These are phyloP conservation scores for Phasianus colchicus DNA, from an alignment of 2,113 vertebrate species.

Conservation along the genomic window DNA sequence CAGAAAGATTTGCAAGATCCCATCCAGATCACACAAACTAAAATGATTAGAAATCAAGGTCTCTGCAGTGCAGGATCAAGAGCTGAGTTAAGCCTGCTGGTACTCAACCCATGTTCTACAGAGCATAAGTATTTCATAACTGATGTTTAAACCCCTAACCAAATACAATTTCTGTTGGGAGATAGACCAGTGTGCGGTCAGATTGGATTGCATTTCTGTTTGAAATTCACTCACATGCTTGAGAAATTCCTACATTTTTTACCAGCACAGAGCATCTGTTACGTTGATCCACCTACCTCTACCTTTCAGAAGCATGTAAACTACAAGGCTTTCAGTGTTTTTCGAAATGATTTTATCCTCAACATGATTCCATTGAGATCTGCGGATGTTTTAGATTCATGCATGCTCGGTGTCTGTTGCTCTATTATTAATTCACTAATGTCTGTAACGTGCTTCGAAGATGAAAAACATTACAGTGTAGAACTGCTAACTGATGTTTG, in stretches of 20 bases:
- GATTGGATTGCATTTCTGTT: conserved; percentile 17
- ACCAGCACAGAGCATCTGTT: background rate
- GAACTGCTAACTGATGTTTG: conserved; percentile 44
- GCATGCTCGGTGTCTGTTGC: conserved; percentile 29
- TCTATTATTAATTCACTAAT: conserved; percentile 69
- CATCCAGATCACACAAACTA: conserved; percentile 6
- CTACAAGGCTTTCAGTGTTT: background rate
- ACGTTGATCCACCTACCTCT: conserved; percentile 6
- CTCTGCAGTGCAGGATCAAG: conserved; percentile 47
- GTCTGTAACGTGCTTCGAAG: conserved; percentile 62
- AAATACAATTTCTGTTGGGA: conserved; percentile 43
- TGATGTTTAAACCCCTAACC: conserved; percentile 29
- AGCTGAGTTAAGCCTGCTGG: conserved; percentile 42
- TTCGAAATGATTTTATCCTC: conserved; percentile 3
- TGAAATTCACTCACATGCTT: conserved; percentile 14
- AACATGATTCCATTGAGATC: background rate
- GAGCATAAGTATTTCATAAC: conserved; percentile 33
- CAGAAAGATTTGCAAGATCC: background rate
- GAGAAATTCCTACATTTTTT: conserved; percentile 21
- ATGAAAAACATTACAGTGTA: conserved; percentile 40
- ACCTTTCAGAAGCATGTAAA: conserved; percentile 3
- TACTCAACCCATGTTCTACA: conserved; percentile 43
- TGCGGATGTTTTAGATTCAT: conserved; percentile 40
- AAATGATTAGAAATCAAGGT: conserved; percentile 16
- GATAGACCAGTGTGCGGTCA: background rate